A percentile compares a stretch with the other conserved stretches of the same genome.
Evolutionary conservation across 2,797 vertebrate genomes (phyloP).

Genomic region (Neomorphus geoffroyi): DNA sequence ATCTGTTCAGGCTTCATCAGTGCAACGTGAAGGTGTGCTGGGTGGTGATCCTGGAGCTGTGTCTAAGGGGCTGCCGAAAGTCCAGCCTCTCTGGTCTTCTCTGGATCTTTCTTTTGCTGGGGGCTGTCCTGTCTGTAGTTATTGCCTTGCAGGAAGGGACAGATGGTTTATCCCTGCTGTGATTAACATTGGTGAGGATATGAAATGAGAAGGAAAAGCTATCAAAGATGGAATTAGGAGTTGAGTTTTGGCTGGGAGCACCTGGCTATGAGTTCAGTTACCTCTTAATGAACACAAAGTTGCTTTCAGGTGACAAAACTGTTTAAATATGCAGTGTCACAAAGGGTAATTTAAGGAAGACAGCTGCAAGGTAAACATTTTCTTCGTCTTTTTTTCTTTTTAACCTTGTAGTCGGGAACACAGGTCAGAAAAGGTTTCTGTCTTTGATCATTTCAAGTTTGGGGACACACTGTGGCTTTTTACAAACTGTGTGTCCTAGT

Average conservation of each 20-base stretch:
- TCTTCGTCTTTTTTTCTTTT: not conserved
- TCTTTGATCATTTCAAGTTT: not conserved
- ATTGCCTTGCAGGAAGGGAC: not conserved
- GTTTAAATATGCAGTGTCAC: not conserved
- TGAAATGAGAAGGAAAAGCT: not conserved
- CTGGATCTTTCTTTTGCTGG: not conserved
- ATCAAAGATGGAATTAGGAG: not conserved
- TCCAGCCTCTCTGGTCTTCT: not conserved
- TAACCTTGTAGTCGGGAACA: not conserved
- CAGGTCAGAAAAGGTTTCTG: not conserved
- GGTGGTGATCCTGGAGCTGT: not conserved
- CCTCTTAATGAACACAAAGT: not conserved
- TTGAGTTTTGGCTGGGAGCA: not conserved
- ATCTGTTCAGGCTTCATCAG: not conserved
- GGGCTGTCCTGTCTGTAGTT: not conserved
- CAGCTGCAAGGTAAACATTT: not conserved
- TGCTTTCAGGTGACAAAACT: not conserved
- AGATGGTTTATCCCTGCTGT: not conserved
- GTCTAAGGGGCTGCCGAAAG: fast-evolving
- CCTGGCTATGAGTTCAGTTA: not conserved
- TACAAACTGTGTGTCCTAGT: not conserved
- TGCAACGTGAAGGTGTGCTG: fast-evolving
- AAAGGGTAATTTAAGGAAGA: not conserved
- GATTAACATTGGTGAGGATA: not conserved
- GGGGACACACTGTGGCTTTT: not conserved